Base-by-base conservation (phyloP, 2,797 vertebrate genomes). In the Pithecia hirsuta region DNA sequence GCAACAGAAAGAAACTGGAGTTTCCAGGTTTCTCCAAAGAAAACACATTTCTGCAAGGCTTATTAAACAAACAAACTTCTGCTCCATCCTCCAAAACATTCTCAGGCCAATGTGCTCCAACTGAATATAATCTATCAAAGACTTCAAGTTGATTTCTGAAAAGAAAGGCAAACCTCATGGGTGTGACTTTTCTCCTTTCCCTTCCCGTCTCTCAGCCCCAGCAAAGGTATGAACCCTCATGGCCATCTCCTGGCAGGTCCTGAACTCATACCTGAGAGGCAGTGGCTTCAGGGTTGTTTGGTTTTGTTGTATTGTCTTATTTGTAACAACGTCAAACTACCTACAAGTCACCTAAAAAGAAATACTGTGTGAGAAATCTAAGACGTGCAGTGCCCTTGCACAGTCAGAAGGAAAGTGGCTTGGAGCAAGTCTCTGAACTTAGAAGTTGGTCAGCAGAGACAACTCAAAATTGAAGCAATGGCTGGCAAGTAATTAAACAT, bases 401-500 rank as follows among this genome's bases (percentile, higher is more conserved):
- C 46, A 64, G 89, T 96, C 85, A 96, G 87, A 76, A 94, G 90
- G 70, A 67, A 98, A 96, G 81, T 59, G 98, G 78, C 70, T 9
- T 44, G 89, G 89, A 67, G 57, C 26, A 91, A 96, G 91, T 96
- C 80, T 97, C 44, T 94, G 95, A 98, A 97, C 1, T 10, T 95
- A 86, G 46, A 98, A 96, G 95, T 64, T 96, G 48, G 28, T 83
- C 78, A 93, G 80, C 46, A 93, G 61, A 96, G 46, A 96, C 88
- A 95, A 96, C 22, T 81, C 50, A 0, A 97, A 86, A 85, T 28
- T 36, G 75, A 96, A 97, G 90, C 92, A 95, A 97, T 97, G 89
- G 17, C 95, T 98, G 91, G 97, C 83, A 85, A 98, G 59, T 97
- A 98, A 98, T 98, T 96, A 98, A 98, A 98, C 97, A 82, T 91